These are phyloP conservation scores for Tolmerus cingulatus DNA, from an alignment of 2,888 invertebrate species.

Conservation along the genomic window DNA sequence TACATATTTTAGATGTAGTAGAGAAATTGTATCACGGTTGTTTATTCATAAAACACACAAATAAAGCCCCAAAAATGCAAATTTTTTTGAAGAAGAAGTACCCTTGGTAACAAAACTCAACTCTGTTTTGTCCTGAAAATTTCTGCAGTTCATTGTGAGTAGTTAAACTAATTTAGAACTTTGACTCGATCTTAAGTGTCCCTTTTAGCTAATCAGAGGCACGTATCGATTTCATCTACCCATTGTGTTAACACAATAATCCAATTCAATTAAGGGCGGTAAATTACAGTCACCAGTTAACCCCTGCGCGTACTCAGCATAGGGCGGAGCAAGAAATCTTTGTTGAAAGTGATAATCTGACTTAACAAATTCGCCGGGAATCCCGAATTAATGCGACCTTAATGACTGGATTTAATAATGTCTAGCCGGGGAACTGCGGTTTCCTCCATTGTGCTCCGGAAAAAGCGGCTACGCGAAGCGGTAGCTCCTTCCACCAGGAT, in stretches of 20 bases:
- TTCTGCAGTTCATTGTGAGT: neutral
- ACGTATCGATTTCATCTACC: neutral
- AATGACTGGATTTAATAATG: neutral
- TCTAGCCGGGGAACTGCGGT: neutral
- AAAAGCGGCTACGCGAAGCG: neutral
- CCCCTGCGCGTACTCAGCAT: neutral
- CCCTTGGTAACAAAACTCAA: too few species aligned
- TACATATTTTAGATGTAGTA: too few species aligned
- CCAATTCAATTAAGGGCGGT: neutral
- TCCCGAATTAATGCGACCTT: neutral
- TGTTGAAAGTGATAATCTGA: neutral
- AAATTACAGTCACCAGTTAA: neutral
- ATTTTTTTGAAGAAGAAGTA: too few species aligned
- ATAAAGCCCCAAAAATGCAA: too few species aligned
- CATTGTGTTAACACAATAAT: neutral
- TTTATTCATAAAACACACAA: too few species aligned
- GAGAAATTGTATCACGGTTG: too few species aligned
- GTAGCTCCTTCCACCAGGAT: neutral
- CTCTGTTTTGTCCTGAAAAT: neutral
- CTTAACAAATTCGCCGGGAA: neutral
- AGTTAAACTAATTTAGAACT: neutral
- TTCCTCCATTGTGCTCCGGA: neutral
- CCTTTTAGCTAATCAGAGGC: neutral
- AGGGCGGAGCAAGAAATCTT: neutral
- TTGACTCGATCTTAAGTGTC: neutral